phyloP scores from a whole-genome alignment of 2,113 vertebrate genomes.

The Oreochromis aureus region DNA sequence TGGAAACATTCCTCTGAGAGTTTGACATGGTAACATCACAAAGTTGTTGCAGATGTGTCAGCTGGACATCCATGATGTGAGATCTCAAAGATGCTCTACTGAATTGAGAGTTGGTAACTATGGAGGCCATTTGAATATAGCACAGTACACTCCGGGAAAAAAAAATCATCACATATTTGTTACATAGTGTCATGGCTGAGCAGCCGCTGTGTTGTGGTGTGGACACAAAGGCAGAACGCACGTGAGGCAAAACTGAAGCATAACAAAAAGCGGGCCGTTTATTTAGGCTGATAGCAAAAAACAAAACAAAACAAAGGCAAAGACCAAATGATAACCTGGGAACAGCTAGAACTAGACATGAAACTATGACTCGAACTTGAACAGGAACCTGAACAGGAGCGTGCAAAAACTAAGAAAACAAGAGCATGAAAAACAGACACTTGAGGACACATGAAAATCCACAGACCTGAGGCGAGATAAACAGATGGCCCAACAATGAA shows the following conservation, averaged over 20 bases:
- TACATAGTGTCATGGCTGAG: background rate
- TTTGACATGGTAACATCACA: background rate
- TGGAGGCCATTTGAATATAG: background rate
- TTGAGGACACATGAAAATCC: background rate
- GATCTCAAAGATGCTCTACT: background rate
- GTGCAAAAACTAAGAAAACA: accelerated
- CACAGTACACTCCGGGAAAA: accelerated
- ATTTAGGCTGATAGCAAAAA: background rate
- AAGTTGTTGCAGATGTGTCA: background rate
- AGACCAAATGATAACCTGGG: background rate
- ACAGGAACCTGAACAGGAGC: background rate
- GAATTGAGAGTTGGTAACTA: background rate
- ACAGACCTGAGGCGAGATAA: background rate
- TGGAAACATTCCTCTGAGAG: background rate
- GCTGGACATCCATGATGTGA: background rate
- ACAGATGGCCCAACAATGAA: background rate
- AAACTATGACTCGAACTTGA: background rate
- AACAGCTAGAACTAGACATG: background rate
- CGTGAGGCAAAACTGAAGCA: background rate
- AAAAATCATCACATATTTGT: background rate
- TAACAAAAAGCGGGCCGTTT: accelerated
- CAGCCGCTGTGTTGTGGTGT: background rate
- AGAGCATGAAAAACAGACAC: background rate
- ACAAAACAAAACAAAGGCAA: background rate
- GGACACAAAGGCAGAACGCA: background rate